These are phyloP conservation scores for Rhinogobio ventralis DNA, from an alignment of 2,797 vertebrate species.

Conservation along the genomic window DNA sequence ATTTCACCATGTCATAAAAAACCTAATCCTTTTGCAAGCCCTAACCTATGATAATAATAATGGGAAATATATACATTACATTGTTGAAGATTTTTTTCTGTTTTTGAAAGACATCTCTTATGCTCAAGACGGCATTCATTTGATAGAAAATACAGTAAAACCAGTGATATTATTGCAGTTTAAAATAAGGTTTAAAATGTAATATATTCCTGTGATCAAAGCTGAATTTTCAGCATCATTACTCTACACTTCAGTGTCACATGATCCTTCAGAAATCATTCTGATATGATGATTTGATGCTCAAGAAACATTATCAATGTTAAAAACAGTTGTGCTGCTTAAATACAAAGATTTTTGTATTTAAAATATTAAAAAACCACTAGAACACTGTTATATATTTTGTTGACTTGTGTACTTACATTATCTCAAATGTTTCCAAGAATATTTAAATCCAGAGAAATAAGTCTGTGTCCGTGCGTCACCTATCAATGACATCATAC, in stretches of 20 bases:
- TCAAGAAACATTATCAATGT: not conserved
- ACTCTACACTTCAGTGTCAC: not conserved
- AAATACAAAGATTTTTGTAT: no score
- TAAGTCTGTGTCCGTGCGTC: no score
- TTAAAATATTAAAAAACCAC: no score
- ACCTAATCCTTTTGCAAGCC: not conserved
- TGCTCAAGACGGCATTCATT: not conserved
- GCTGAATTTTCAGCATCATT: not conserved
- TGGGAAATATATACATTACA: not conserved
- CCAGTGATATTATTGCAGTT: not conserved
- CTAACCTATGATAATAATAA: not conserved
- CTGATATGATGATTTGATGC: not conserved
- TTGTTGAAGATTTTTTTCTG: not conserved
- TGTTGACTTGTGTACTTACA: no score
- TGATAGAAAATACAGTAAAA: not conserved
- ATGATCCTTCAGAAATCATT: not conserved
- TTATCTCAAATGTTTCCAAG: no score
- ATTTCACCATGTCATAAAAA: not conserved
- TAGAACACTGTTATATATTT: no score
- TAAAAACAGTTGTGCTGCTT: not conserved
- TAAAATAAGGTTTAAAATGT: not conserved
- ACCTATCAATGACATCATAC: no score
- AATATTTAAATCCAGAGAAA: no score
- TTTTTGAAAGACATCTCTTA: not conserved
- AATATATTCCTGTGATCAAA: not conserved